Evolutionary conservation across 1,140 invertebrate genomes (phyloP).

Genomic region (Cryptotermes secundus): DNA sequence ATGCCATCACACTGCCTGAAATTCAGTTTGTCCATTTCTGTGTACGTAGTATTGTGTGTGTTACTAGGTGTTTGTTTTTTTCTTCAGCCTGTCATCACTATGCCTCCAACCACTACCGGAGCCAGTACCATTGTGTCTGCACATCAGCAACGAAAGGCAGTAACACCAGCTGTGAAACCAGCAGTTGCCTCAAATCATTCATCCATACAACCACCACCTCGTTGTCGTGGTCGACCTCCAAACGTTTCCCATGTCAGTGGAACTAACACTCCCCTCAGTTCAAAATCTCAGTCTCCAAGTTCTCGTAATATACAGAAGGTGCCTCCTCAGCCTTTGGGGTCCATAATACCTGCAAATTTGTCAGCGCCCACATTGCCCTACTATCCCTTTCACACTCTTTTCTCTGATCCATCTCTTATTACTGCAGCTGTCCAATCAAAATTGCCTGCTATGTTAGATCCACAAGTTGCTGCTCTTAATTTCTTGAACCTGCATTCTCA

Average conservation of each 20-base stretch:
- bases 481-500: constrained; percentile 8
- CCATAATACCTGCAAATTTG: constrained; percentile 15
- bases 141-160: constrained; percentile 1
- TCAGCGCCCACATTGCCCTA: background rate
- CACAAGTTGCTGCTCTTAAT: constrained; percentile 27
- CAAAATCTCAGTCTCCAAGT: background rate
- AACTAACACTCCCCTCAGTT: no score
- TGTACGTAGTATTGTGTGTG: background rate
- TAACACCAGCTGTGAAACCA: background rate
- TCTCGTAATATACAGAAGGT: background rate
- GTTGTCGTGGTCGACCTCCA: constrained; percentile 6
- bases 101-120: background rate
- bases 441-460: background rate
- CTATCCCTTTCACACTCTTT: background rate
- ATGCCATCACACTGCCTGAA: background rate
- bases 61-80: background rate
- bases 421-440: constrained; percentile 12
- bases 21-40: background rate
- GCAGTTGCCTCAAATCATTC: background rate
- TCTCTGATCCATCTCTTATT: constrained; percentile 19
- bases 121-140: background rate
- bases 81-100: background rate
- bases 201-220: background rate
- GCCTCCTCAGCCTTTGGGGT: no score
- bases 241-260: background rate